A percentile compares a stretch with the other conserved stretches of the same genome.
Conservation (phyloP, 2,797 vertebrate species). For the Coracias cyanogaster region DNA sequence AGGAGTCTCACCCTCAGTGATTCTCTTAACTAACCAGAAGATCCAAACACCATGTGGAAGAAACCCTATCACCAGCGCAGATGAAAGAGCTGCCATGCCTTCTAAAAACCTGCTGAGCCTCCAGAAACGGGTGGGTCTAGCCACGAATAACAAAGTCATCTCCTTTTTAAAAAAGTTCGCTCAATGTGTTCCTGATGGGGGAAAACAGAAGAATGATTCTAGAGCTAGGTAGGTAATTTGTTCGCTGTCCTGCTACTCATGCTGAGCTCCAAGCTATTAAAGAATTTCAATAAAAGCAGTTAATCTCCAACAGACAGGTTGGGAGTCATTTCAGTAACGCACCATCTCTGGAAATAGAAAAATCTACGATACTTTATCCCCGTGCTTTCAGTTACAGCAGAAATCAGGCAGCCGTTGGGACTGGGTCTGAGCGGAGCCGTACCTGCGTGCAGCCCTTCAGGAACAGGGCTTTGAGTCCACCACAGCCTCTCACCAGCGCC, state of each 20-base stretch:
- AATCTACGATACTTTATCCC: neutral
- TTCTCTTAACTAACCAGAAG: neutral
- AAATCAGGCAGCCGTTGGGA: neutral
- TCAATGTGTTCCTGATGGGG: neutral
- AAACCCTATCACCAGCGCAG: neutral
- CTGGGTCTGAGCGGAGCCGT: neutral
- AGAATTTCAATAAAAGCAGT: neutral
- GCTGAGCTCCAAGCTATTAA: neutral
- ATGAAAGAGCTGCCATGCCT: neutral
- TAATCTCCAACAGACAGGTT: neutral
- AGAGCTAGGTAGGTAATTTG: neutral
- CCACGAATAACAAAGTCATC: neutral
- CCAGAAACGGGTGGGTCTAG: neutral
- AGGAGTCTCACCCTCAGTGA: accelerated
- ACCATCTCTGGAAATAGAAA: neutral
- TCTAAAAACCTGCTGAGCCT: neutral
- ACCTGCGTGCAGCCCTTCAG: constrained; percentile 98
- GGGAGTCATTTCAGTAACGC: neutral
- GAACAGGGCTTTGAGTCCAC: constrained; percentile 91
- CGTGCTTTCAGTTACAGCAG: neutral
- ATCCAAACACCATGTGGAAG: neutral
- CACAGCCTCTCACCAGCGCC: constrained; percentile 92
- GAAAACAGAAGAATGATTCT: neutral
- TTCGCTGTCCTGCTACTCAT: neutral
- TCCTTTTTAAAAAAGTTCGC: neutral